Evolutionary conservation across 1,140 invertebrate species (phyloP), one percentile per base, ranked within the genome.

Genomic region (Pinna nobilis): DNA sequence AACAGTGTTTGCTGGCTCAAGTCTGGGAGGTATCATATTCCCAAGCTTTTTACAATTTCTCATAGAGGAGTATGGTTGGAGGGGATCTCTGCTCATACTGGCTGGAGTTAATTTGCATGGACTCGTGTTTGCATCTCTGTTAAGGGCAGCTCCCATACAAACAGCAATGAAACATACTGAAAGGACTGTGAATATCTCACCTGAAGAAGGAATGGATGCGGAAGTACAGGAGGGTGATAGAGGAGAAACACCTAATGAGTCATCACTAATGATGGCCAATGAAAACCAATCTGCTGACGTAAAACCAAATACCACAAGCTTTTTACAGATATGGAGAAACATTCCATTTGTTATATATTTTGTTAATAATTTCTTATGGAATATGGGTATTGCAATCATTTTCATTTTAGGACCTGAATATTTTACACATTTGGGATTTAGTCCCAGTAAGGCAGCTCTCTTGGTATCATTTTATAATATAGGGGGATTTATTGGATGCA

Each of bases 1-100:
- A 13, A 93, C 98, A 47, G 94, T 95, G 0, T 97, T 97, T 1
- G 97, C 95, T 84, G 97, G 97, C 11, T 97, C 96, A 1, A 97
- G 97, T 20, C 94, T 97, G 30, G 92, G 92, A 0, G 94, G 94
- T 1, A 94, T 97, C 82, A 84, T 95, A 0, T 94, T 69, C 93
- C 94, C 23, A 6, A 81, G 83, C 7, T 84, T 97, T 30, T 92
- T 92, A 15, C 89, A 90, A 28, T 75, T 84, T 2, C 89, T 97
- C 1, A 91, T 95, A n/a, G 84, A 92, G 0, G 77, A 87, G 0
- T 92, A 91, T 39, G 93, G 92, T 1, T 98, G 96, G 96, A 91
- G 93, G 72, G 87, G 88, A 3, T 93, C 95, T 0, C 83, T 97
- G 18, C 91, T 98, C 18, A 94, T 99, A 66, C 91, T 98, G 47